Evolutionary conservation across 2,888 invertebrate species (phyloP), one percentile per base, ranked within the genome.

Genomic region (Nymphalis urticae): DNA sequence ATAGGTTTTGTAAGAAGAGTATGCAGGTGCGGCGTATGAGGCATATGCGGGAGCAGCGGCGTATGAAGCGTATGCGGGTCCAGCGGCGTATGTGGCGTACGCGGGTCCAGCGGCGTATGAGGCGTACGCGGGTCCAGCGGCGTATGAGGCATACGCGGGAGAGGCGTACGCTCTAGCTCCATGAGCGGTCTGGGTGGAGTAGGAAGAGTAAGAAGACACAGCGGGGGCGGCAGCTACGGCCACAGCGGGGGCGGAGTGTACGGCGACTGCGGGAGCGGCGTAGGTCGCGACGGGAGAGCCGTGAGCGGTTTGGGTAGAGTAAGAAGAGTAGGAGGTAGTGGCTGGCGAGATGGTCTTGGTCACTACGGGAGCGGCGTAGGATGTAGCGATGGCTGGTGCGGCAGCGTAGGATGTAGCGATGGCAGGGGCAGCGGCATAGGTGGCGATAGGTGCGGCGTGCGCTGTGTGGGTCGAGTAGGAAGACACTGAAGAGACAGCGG

Each of bases 51-150:
- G 81, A 2, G 3, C 42, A 48, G 85, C 77, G 66, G 84, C 80
- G 70, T 87, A 79, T 63, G 81, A 76, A 5, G 81, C 74, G 21
- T 78, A 27, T 0, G 79, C 74, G 68, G 85, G 93, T 80, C 79
- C 89, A 80, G 86, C 93, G 86, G 81, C 66, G 73, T 75, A 72
- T 48, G 76, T 68, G 60, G 76, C 73, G 24, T 72, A 71, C 42
- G 78, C 74, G 19, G 67, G 82, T 42, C 81, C 73, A 48, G 82
- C 74, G 48, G 81, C 79, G 68, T 81, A 81, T 7, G 80, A 75
- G 5, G 80, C 75, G 24, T 77, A 47, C 0, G 78, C 73, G 67
- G 85, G 93, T 80, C 79, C 89, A 80, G 79, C 89, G 80, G 85
- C 21, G 21, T 21, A 21, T 21, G 81, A 77, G 72, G 64, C 70